Percentiles rank a stretch among this genome's conserved stretches.
phyloP scores from a whole-genome alignment of 2,797 vertebrate genomes.

The Etheostoma perlongum region DNA sequence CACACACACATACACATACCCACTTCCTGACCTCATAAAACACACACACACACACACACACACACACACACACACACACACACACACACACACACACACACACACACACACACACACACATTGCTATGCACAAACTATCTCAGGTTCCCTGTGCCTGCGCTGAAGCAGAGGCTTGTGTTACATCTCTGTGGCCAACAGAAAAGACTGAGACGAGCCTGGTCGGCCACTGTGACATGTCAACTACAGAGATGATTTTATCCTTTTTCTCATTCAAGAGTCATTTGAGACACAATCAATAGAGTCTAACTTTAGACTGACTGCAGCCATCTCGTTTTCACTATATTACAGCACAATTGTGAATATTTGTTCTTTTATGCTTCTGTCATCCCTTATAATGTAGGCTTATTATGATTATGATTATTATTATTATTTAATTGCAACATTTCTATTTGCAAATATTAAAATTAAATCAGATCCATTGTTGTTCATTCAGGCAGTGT shows the following conservation, averaged over 20 bases:
- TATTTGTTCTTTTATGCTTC: neutral
- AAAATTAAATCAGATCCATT: neutral
- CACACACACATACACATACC: slow-evolving; percentile 10
- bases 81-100: slow-evolving; percentile 17
- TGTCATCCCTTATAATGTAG: neutral
- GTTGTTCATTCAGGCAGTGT: slow-evolving; percentile 1
- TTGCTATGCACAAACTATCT: slow-evolving; percentile 32
- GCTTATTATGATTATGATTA: neutral
- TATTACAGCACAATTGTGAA: neutral
- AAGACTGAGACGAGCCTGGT: slow-evolving; percentile 58
- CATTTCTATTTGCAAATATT: neutral
- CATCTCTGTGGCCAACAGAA: slow-evolving; percentile 68
- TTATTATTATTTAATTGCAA: neutral
- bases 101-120: slow-evolving; percentile 33
- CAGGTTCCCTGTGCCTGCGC: slow-evolving; percentile 57
- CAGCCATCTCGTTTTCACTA: neutral
- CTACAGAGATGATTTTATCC: slow-evolving; percentile 61
- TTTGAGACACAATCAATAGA: slow-evolving; percentile 50
- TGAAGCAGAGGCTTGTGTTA: slow-evolving; percentile 70
- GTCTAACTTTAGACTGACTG: slow-evolving; percentile 37
- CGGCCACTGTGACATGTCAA: slow-evolving; percentile 59
- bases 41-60: slow-evolving; percentile 25
- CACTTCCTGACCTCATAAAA: slow-evolving; percentile 1
- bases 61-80: slow-evolving; percentile 10
- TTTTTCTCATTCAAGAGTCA: slow-evolving; percentile 70